Conservation (phyloP, 2,113 vertebrate species). For the Bubo bubo region DNA sequence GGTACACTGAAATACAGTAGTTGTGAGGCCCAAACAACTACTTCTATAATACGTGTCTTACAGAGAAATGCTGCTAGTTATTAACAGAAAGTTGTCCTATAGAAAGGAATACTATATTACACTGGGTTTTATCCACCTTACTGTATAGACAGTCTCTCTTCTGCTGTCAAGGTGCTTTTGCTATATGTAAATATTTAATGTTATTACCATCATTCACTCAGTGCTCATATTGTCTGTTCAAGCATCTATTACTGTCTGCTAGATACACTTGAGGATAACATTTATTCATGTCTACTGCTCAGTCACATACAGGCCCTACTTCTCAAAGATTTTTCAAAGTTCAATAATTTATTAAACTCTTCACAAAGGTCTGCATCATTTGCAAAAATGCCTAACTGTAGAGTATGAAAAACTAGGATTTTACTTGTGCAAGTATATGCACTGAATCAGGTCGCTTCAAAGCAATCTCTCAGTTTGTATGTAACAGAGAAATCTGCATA, state of each 20-base stretch:
- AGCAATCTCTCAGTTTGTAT: neutral
- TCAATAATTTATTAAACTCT: conserved; percentile 76
- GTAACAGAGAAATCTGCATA: neutral
- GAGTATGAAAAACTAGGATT: neutral
- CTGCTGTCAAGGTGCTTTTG: conserved; percentile 61
- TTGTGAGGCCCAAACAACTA: neutral
- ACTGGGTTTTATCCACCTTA: conserved; percentile 41
- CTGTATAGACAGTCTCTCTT: conserved; percentile 48
- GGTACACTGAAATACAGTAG: neutral
- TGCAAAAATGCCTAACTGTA: conserved; percentile 22
- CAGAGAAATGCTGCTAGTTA: conserved; percentile 8
- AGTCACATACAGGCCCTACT: conserved; percentile 62
- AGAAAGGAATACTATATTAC: neutral
- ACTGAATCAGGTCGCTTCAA: neutral
- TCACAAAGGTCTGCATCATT: conserved; percentile 8
- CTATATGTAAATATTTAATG: conserved; percentile 80
- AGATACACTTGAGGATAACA: conserved; percentile 71
- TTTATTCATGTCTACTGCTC: conserved; percentile 73
- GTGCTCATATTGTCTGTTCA: conserved; percentile 74
- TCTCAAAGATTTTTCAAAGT: conserved; percentile 72
- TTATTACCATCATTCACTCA: conserved; percentile 74
- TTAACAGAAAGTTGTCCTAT: conserved; percentile 42
- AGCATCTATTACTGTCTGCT: conserved; percentile 74
- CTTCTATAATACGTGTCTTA: neutral
- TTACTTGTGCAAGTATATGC: neutral